phyloP scores from a whole-genome alignment of 1,140 invertebrate species.

The Diprion similis region DNA sequence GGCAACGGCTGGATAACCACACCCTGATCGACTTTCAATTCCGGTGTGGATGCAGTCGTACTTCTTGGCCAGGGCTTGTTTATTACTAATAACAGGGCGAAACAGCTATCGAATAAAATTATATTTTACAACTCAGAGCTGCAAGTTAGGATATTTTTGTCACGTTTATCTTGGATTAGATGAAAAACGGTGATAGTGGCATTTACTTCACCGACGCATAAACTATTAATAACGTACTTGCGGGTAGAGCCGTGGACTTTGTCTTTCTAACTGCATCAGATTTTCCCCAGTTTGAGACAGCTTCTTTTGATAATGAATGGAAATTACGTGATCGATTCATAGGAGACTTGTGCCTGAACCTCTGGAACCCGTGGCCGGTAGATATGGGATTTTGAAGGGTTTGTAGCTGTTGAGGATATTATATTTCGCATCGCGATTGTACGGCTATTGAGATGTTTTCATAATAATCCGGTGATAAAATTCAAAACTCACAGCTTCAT shows the following conservation, averaged over 20 bases:
- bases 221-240: conserved; percentile 9
- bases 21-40: conserved; percentile 20
- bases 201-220: too few relatives aligned
- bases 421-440: background rate
- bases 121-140: too few relatives aligned
- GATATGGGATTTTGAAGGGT: conserved; percentile 12
- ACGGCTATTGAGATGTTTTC: background rate
- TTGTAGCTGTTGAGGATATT: background rate
- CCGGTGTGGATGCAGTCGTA: conserved; percentile 25
- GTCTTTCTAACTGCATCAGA: conserved; percentile 24
- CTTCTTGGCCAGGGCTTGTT: conserved; percentile 20
- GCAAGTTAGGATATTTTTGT: too few relatives aligned
- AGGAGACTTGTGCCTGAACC: conserved; percentile 25
- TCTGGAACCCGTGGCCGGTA: conserved; percentile 16
- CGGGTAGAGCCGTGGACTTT: conserved; percentile 23
- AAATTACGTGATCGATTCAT: conserved; percentile 9
- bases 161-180: too few relatives aligned
- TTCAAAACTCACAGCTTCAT: background rate
- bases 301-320: conserved; percentile 11
- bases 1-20: background rate
- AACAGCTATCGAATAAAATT: background rate
- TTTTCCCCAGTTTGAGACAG: background rate
- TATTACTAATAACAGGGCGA: conserved; percentile 18
- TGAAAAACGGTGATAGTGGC: too few relatives aligned
- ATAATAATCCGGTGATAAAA: conserved; percentile 1